A percentile compares a stretch with the other conserved stretches of the same genome.
phyloP scores from a whole-genome alignment of 2,888 invertebrate genomes.

The Drosophila gaucha region DNA sequence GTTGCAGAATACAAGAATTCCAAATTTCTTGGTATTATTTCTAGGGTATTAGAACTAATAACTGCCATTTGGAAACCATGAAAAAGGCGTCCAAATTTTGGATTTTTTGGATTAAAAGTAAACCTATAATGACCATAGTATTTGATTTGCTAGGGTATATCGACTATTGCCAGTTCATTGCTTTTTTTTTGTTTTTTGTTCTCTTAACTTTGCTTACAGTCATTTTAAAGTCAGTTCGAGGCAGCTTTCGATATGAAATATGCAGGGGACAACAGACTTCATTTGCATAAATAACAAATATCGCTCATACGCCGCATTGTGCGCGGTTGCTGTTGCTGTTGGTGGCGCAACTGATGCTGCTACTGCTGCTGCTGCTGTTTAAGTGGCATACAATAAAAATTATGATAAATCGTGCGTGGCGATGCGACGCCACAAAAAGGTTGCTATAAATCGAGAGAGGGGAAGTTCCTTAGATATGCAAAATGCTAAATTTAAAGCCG shows the following conservation, averaged over 20 bases:
- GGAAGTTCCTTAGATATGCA: background rate
- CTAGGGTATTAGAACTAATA: too few species aligned
- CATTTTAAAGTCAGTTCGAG: constrained; percentile 35
- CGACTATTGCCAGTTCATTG: constrained; percentile 1
- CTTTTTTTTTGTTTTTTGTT: background rate
- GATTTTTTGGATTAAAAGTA: background rate
- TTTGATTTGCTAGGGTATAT: constrained; percentile 5
- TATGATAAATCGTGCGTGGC: constrained; percentile 70
- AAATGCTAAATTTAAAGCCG: constrained; percentile 28
- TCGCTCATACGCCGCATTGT: constrained; percentile 77
- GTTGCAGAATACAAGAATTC: too few species aligned
- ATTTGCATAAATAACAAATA: constrained; percentile 79
- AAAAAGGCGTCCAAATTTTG: too few species aligned
- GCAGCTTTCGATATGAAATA: constrained; percentile 33
- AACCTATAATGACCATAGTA: too few species aligned
- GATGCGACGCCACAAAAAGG: constrained; percentile 35
- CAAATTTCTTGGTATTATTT: too few species aligned
- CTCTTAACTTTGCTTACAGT: constrained; percentile 3
- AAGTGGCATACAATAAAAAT: constrained; percentile 59
- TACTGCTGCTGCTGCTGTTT: constrained; percentile 23
- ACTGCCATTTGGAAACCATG: background rate
- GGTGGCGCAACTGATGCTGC: constrained; percentile 10
- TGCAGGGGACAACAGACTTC: constrained; percentile 51
- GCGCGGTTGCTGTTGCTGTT: constrained; percentile 38
- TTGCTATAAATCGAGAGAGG: background rate